Conservation (phyloP, 2,888 invertebrate species). For the Dryocosmus kuriphilus region DNA sequence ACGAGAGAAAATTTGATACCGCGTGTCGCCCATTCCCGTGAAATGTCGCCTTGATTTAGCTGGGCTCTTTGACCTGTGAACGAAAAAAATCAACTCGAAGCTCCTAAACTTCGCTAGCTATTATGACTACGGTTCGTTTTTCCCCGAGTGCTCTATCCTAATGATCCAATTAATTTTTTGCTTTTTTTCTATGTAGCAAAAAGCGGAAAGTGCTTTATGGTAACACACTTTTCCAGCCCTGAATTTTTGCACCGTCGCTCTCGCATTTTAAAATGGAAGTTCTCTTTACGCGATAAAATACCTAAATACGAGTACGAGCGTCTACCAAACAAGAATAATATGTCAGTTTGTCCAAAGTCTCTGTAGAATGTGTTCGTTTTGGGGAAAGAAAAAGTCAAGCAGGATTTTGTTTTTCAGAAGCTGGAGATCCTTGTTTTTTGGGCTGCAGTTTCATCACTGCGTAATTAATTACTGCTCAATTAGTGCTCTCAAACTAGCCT, state of each 20-base stretch:
- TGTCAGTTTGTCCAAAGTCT: slow-evolving; percentile 1
- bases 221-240: slow-evolving; percentile 23
- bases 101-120: slow-evolving; percentile 35
- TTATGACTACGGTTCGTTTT: slow-evolving; percentile 19
- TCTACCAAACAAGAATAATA: slow-evolving; percentile 12
- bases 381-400: not conserved
- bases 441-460: too few species aligned
- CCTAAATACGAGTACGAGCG: not conserved
- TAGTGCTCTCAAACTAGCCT: too few species aligned
- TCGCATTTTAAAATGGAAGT: slow-evolving; percentile 24
- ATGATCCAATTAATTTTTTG: slow-evolving; percentile 36
- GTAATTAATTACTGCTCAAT: too few species aligned
- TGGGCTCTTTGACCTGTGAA: slow-evolving; percentile 41
- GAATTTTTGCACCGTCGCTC: slow-evolving; percentile 9
- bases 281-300: slow-evolving; percentile 15
- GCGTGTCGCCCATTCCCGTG: slow-evolving; percentile 41
- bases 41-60: slow-evolving; percentile 46
- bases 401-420: not conserved
- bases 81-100: slow-evolving; percentile 43
- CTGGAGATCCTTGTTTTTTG: too few species aligned
- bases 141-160: slow-evolving; percentile 20
- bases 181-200: slow-evolving; percentile 23
- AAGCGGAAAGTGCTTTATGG: slow-evolving; percentile 34
- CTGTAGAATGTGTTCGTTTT: not conserved
- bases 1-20: slow-evolving; percentile 39